phyloP scores from a whole-genome alignment of 2,888 invertebrate species.

The Synanthedon myopaeformis region DNA sequence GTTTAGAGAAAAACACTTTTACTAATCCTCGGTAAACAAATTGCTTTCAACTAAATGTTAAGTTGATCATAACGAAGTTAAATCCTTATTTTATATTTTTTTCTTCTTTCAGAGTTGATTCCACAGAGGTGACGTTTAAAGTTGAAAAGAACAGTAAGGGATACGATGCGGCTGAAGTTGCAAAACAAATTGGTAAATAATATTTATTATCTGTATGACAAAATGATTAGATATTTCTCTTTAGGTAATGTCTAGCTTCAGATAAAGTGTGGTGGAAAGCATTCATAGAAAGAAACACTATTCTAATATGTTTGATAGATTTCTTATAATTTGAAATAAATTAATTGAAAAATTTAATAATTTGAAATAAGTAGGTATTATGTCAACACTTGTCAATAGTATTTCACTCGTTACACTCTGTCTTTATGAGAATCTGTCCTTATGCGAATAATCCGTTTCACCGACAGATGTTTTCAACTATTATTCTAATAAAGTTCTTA shows the following conservation, averaged over 20 bases:
- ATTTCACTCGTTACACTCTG: no score
- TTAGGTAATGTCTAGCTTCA: no score
- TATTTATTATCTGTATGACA: neutral
- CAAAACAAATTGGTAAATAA: constrained; percentile 72
- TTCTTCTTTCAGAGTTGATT: constrained; percentile 73
- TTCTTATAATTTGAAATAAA: no score
- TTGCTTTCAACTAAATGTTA: constrained; percentile 1
- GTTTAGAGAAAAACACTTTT: constrained; percentile 73
- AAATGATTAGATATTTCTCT: no score
- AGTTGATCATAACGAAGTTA: neutral
- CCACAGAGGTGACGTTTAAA: constrained; percentile 82
- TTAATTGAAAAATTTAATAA: no score
- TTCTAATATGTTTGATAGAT: no score
- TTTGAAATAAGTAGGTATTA: no score
- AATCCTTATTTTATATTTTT: neutral
- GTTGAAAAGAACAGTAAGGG: constrained; percentile 75
- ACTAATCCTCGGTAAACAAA: constrained; percentile 71
- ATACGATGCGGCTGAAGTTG: constrained; percentile 76
- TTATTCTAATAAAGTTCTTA: neutral
- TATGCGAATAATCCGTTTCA: no score
- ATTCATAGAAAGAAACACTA: no score
- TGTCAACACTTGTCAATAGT: no score
- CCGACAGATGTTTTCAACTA: neutral
- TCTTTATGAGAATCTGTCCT: no score
- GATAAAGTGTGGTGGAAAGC: no score